Evolutionary conservation across 2,113 vertebrate species (phyloP), one percentile per base, ranked within the genome.

Genomic region (Pseudois nayaur): DNA sequence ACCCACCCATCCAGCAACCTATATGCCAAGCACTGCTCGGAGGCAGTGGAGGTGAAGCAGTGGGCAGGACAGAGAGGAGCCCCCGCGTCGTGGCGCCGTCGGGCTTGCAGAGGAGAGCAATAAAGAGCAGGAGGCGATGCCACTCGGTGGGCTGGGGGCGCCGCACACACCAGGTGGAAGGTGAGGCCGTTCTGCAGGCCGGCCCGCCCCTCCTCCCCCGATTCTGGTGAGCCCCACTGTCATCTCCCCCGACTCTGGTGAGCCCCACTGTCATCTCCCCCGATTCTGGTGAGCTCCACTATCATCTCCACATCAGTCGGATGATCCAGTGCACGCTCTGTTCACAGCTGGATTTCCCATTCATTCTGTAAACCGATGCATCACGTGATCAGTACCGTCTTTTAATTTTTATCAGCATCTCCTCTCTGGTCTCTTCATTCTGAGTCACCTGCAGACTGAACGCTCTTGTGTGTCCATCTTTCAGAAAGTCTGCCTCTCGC

Each of bases 121-220:
- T 13, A 8, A 50, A 31, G 76, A 45, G 50, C 57, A 10, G 3
- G 57, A 52, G 60, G 14, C 1, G 23, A 36, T 0, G 36, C 1
- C 13, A 4, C 0, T 10, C 3, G 6, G 31, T 29, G 36, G 19
- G 62, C 3, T 11, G 45, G 54, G 74, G 59, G 11, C 59, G 11
- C 2, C 23, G 3, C 1, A 11, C 19, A 36, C 4, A 1, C 21
- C 11, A 45, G 54, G 36, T 6, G 21, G 6, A 64, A 25, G 40
- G 17, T 0, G 50, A 94, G 83, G 67, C 23, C 19, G 25, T 7
- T 3, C 79, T 36, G 29, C 45, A 17, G 45, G 6, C 17, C 3
- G 6, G 36, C 9, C 43, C 43, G 2, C 12, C 17, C 29, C 29
- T 25, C 54, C 31, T 52, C 21, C 55, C 54, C 45, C 0, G 4